These are phyloP conservation scores for Nyctalus aviator DNA, from an alignment of 2,797 vertebrate genomes.

Conservation along the genomic window DNA sequence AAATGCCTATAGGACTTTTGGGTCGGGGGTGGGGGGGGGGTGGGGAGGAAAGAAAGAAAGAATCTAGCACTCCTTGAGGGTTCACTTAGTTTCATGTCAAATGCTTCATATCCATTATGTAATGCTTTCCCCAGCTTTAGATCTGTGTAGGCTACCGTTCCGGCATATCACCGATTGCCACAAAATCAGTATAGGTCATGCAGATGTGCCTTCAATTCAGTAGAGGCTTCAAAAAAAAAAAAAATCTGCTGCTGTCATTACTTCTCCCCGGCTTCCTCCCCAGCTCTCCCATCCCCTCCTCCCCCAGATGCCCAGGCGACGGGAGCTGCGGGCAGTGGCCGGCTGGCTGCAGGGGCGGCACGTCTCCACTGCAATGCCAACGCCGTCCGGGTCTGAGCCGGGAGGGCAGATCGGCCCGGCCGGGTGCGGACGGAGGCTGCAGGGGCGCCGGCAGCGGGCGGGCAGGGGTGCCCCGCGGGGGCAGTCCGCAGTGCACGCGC, in stretches of 20 bases:
- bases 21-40: neutral
- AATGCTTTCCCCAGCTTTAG: conserved; percentile 76
- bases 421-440: conserved; percentile 36
- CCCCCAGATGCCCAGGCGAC: conserved; percentile 64
- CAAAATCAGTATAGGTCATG: conserved; percentile 63
- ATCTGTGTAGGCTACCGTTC: conserved; percentile 74
- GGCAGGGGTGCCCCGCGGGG: conserved; percentile 51
- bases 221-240: neutral
- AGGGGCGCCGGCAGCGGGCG: neutral
- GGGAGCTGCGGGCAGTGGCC: conserved; percentile 63
- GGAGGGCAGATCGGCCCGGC: too few relatives aligned
- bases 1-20: conserved; percentile 2
- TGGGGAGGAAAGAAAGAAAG: neutral
- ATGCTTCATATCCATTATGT: conserved; percentile 83
- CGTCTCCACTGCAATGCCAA: conserved; percentile 77
- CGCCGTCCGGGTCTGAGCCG: conserved; percentile 59
- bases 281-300: conserved; percentile 56
- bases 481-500: conserved; percentile 72
- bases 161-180: conserved; percentile 64
- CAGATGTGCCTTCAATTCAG: conserved; percentile 12
- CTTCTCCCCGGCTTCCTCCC: conserved; percentile 68
- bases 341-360: conserved; percentile 66
- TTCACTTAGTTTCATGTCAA: conserved; percentile 73
- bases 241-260: conserved; percentile 70
- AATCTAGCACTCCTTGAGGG: neutral